phyloP scores from a whole-genome alignment of 2,797 vertebrate species.

The Pyrrhura leucotis region DNA sequence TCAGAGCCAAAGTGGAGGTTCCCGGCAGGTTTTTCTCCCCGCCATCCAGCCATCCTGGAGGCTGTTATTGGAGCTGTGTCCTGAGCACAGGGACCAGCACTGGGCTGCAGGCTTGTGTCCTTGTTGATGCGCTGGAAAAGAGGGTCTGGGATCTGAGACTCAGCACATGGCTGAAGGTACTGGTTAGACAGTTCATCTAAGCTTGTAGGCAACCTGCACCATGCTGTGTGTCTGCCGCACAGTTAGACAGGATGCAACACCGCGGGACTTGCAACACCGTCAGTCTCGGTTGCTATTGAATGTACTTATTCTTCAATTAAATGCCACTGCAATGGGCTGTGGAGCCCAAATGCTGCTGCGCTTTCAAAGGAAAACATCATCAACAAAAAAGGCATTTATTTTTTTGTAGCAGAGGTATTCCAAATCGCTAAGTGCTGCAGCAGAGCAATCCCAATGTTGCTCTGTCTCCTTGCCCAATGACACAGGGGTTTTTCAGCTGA shows the following conservation, averaged over 20 bases:
- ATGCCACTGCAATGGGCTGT: neutral
- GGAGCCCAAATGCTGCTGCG: neutral
- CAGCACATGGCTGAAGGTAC: neutral
- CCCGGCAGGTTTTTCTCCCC: neutral
- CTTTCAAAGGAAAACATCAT: neutral
- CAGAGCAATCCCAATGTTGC: neutral
- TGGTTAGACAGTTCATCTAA: neutral
- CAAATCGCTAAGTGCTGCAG: neutral
- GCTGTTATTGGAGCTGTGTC: neutral
- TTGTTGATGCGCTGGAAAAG: neutral
- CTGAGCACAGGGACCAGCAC: neutral
- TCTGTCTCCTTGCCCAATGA: conserved; percentile 54
- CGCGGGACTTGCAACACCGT: neutral
- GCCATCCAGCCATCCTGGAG: neutral
- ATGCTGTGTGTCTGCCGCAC: neutral
- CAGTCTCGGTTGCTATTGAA: neutral
- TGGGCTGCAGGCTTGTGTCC: neutral
- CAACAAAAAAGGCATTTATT: neutral
- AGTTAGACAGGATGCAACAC: neutral
- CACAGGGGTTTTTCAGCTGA: conserved; percentile 23
- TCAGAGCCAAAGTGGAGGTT: neutral
- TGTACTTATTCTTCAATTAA: neutral
- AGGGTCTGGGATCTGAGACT: neutral
- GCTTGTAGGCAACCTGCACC: neutral
- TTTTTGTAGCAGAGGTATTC: neutral